phyloP scores from a whole-genome alignment of 2,797 vertebrate genomes.

The Tapera naevia region DNA sequence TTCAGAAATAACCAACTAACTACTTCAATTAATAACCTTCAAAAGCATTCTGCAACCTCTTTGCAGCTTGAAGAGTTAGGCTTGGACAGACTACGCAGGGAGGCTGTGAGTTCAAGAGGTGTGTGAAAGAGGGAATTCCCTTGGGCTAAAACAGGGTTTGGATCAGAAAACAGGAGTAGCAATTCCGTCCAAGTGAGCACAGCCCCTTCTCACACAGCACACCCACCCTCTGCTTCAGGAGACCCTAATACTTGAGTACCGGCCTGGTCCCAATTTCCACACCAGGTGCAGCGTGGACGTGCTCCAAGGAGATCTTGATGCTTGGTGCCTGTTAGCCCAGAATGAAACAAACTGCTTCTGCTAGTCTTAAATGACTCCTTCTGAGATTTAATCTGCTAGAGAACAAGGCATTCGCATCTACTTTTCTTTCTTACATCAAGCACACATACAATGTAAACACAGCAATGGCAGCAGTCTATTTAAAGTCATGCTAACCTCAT shows the following conservation, averaged over 20 bases:
- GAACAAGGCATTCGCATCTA: not conserved
- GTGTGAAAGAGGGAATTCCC: not conserved
- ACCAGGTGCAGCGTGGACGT: not conserved
- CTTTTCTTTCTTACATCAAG: not conserved
- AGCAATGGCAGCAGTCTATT: not conserved
- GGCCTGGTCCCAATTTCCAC: not conserved
- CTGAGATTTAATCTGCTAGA: not conserved
- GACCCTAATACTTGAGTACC: not conserved
- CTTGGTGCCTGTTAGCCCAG: not conserved
- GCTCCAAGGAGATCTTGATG: not conserved
- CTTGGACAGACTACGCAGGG: not conserved
- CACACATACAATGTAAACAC: not conserved
- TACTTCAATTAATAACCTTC: not conserved
- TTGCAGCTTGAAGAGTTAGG: not conserved
- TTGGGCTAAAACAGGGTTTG: rapidly evolving
- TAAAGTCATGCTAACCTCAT: not conserved
- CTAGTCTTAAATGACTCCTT: not conserved
- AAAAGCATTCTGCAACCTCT: not conserved
- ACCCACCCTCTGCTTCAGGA: not conserved
- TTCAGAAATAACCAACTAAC: not conserved
- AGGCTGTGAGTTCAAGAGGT: not conserved
- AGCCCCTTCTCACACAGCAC: not conserved
- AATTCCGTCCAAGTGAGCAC: not conserved
- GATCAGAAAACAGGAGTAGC: not conserved
- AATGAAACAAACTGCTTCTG: not conserved